Conservation (phyloP, 1,140 invertebrate species). For the Kradibia gibbosae region DNA sequence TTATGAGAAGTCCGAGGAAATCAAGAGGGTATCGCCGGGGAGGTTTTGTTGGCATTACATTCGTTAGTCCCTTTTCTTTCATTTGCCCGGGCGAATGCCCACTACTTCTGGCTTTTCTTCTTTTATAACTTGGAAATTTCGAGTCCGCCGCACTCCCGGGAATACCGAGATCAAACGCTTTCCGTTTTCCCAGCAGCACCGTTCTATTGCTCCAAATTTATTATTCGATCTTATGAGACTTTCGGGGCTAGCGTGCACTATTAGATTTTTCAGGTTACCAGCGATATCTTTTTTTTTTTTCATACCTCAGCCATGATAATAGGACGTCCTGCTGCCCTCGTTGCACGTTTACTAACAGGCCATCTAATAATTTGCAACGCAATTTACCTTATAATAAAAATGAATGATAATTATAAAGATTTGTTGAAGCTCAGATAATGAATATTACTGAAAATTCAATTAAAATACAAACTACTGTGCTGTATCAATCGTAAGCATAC, state of each 20-base stretch:
- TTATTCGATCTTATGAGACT: conserved; percentile 20
- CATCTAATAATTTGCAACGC: no score
- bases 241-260: not conserved
- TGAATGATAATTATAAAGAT: no score
- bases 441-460: no score
- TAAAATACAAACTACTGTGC: no score
- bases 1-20: conserved; percentile 55
- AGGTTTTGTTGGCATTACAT: conserved; percentile 55
- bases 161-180: conserved; percentile 38
- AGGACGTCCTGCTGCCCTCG: not conserved
- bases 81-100: conserved; percentile 8
- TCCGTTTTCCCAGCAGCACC: not conserved
- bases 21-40: conserved; percentile 14
- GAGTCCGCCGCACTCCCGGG: conserved; percentile 3
- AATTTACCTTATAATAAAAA: no score
- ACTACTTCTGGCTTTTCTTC: conserved; percentile 45
- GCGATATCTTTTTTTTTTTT: not conserved
- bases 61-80: conserved; percentile 57
- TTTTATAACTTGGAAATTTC: conserved; percentile 13
- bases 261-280: not conserved
- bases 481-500: no score
- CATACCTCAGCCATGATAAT: not conserved
- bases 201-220: conserved; percentile 27
- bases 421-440: no score
- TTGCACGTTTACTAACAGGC: no score